Evolutionary conservation across 2,888 invertebrate species (phyloP).

Genomic region (Uropetala carovei): DNA sequence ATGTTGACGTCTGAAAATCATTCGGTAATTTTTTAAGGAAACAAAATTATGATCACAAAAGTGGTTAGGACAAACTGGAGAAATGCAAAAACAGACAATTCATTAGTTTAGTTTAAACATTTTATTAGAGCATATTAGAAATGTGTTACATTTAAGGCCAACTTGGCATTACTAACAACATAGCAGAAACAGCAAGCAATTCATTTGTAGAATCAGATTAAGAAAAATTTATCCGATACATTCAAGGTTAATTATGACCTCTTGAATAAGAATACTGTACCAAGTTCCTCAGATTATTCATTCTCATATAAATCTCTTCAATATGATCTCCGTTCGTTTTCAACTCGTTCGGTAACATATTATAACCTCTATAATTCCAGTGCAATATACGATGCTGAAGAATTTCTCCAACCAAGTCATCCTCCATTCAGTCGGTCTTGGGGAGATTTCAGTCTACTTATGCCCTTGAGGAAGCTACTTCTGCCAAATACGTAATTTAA

Average conservation of each 20-base stretch:
- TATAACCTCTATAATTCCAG: slow-evolving; percentile 56
- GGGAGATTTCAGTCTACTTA: neutral
- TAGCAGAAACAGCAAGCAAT: neutral
- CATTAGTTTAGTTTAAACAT: too few relatives aligned
- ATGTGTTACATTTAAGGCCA: too few relatives aligned
- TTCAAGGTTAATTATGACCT: neutral
- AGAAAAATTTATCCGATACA: neutral
- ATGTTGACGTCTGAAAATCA: too few relatives aligned
- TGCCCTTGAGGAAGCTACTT: neutral
- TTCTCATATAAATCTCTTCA: slow-evolving; percentile 48
- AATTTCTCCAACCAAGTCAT: slow-evolving; percentile 37
- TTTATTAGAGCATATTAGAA: too few relatives aligned
- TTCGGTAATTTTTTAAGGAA: too few relatives aligned
- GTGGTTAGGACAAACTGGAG: too few relatives aligned
- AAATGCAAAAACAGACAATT: too few relatives aligned
- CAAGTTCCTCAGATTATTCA: slow-evolving; percentile 39
- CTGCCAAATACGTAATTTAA: neutral
- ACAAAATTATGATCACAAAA: too few relatives aligned
- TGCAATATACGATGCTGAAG: slow-evolving; percentile 37
- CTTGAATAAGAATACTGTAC: neutral
- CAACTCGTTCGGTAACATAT: slow-evolving; percentile 12
- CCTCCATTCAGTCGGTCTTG: neutral
- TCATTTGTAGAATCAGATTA: neutral
- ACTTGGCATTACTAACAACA: neutral
- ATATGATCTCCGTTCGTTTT: slow-evolving; percentile 20